Base-by-base conservation (phyloP, 2,888 invertebrate species). In the Cerastis leucographa region DNA sequence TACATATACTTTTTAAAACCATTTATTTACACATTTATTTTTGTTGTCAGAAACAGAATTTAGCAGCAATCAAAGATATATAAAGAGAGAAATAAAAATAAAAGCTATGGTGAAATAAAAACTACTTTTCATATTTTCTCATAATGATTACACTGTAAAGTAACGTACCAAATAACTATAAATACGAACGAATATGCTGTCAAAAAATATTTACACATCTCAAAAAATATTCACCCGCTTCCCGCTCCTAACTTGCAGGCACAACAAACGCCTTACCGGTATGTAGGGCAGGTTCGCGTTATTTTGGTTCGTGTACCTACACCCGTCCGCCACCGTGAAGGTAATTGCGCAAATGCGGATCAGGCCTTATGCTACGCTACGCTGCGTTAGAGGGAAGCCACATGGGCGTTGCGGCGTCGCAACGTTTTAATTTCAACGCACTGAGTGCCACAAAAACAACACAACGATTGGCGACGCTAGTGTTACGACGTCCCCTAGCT, bases 231-330 rank as follows among this genome's bases (percentile, higher is more conserved):
- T 12, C 19, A 12, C n/a, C 22, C 76, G 46, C 74, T 75, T 0
- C 1, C 9, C 56, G 65, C 75, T 80, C n/a, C 2, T 64, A 25
- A 56, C 73, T 81, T 82, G 79, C 0, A 54, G 17, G 44, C 67
- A 70, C 64, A 78, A 73, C 74, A 79, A 74, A 67, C 74, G 42
- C 62, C 54, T 56, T 42, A 65, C 68, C 71, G 81, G 83, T 86
- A 90, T 89, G 85, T 89, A 88, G 89, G 89, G 82, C 89, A 84
- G 89, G 86, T 83, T 83, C 83, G 49, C 81, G 88, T 88, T 89
- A 89, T 90, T 89, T 89, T 89, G 86, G 89, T 90, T 86, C 87
- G 80, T 82, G 87, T 83, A 83, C 71, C 78, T 78, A 61, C 88
- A 70, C 83, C 68, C 78, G 74, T 40, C 35, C 80, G 81, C 87